Evolutionary conservation across 2,113 vertebrate species (phyloP), one percentile per base, ranked within the genome.

Genomic region (Garra rufa): DNA sequence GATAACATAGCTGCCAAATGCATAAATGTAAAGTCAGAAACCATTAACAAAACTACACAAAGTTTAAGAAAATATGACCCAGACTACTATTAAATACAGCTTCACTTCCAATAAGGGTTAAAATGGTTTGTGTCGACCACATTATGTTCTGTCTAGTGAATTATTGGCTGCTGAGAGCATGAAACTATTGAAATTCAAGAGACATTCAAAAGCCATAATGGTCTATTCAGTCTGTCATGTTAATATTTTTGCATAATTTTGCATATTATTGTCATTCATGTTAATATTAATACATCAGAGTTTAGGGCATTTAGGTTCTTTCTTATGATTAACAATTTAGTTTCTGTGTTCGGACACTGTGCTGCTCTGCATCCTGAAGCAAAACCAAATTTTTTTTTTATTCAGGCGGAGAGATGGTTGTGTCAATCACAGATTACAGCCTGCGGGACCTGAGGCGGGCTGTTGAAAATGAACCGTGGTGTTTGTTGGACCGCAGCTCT

Each of bases 351-450:
- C 4, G 14, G 26, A 28, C 61, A 59, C 55, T 10, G 9, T 59
- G 55, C 52, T 13, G 19, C 6, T 41, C 17, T 41, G 34, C 34
- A 19, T 65, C 61, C 63, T 67, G 65, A 73, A 73, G n/a, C n/a
- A 19, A 76, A 76, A 26, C 21, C n/a, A n/a, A n/a, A n/a, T n/a
- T n/a, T 50, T 43, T 74, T 17, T n/a, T n/a, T 30, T 24, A 10
- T n/a, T n/a, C 61, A 63, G 63, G 19, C 17, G 8, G 38, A 83
- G 30, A 34, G 26, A 85, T 17, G 10, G 28, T 17, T 30, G 26
- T 73, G 79, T 85, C 84, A 81, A 69, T 85, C 85, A 81, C 9
- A 82, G 43, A 48, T 70, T 79, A 63, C 78, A 44, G 87, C 73
- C 55, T 67, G 17, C 55, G 48, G 65, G 63, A 67, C 83, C 43